Conservation (phyloP, 1,140 invertebrate genomes). For the Temnothorax longispinosus region DNA sequence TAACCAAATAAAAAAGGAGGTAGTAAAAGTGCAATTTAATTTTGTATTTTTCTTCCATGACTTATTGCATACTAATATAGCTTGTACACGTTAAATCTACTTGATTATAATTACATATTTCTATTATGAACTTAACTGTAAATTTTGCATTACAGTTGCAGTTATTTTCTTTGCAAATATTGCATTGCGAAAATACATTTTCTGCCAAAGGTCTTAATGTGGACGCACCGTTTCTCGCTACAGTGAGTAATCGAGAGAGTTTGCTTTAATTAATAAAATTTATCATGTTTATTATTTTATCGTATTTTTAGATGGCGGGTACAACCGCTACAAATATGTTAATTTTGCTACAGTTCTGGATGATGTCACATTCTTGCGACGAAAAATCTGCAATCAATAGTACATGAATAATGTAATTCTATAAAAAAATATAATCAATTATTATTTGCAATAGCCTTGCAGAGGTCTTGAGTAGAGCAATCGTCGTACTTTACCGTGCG, state of each 20-base stretch:
- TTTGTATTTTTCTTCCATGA: not conserved
- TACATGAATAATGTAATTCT: not conserved
- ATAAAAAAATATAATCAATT: not conserved
- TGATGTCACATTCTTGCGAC: not conserved
- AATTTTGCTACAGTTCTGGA: not conserved
- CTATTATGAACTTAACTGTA: too few species aligned
- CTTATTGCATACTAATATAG: too few species aligned
- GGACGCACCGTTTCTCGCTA: not conserved
- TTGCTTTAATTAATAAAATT: not conserved
- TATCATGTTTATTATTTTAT: not conserved
- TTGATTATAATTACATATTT: not conserved
- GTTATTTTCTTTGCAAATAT: slow-evolving; percentile 8
- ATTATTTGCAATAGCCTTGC: too few species aligned
- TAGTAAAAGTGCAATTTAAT: not conserved
- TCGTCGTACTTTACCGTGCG: too few species aligned
- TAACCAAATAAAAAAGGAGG: too few species aligned
- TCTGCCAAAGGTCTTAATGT: not conserved
- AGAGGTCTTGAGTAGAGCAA: too few species aligned
- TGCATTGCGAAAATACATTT: not conserved
- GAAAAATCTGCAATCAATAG: not conserved
- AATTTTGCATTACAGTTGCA: not conserved
- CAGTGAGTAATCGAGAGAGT: not conserved
- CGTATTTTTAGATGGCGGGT: not conserved
- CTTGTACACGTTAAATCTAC: too few species aligned
- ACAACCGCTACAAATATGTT: not conserved